A percentile compares a stretch with the other conserved stretches of the same genome.
phyloP scores from a whole-genome alignment of 2,888 invertebrate genomes.

The Phaonia tiefii region DNA sequence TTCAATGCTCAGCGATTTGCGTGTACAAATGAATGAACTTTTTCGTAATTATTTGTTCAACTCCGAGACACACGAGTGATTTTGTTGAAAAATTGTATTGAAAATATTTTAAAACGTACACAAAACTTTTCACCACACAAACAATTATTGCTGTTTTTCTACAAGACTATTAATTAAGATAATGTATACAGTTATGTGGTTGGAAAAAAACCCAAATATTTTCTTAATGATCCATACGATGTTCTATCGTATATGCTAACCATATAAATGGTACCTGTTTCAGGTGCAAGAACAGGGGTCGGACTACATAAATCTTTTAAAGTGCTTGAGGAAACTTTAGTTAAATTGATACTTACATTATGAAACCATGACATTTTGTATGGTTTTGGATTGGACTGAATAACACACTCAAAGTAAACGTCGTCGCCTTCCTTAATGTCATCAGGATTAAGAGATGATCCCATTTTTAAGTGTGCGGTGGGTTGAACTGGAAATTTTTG shows the following conservation, averaged over 20 bases:
- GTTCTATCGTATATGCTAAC: constrained; percentile 46
- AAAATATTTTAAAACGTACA: neutral
- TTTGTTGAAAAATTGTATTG: neutral
- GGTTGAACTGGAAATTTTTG: constrained; percentile 87
- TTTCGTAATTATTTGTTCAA: constrained; percentile 1
- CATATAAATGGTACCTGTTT: constrained; percentile 19
- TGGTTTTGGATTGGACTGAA: constrained; percentile 91
- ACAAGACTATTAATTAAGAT: constrained; percentile 61
- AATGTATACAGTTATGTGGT: constrained; percentile 15
- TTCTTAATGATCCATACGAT: constrained; percentile 58
- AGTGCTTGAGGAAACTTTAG: constrained; percentile 14
- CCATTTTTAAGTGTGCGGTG: constrained; percentile 90
- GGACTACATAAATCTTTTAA: constrained; percentile 1
- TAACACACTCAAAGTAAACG: constrained; percentile 93
- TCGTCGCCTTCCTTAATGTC: constrained; percentile 95
- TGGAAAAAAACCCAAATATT: constrained; percentile 45
- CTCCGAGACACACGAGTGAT: constrained; percentile 13
- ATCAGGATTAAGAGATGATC: constrained; percentile 90
- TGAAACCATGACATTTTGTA: constrained; percentile 94
- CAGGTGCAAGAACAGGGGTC: neutral
- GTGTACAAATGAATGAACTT: constrained; percentile 19
- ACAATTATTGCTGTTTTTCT: no score
- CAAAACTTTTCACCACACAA: neutral
- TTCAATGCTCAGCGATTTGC: neutral
- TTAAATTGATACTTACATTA: constrained; percentile 85